Evolutionary conservation across 2,113 vertebrate species (phyloP).

Genomic region (Epinephelus moara): DNA sequence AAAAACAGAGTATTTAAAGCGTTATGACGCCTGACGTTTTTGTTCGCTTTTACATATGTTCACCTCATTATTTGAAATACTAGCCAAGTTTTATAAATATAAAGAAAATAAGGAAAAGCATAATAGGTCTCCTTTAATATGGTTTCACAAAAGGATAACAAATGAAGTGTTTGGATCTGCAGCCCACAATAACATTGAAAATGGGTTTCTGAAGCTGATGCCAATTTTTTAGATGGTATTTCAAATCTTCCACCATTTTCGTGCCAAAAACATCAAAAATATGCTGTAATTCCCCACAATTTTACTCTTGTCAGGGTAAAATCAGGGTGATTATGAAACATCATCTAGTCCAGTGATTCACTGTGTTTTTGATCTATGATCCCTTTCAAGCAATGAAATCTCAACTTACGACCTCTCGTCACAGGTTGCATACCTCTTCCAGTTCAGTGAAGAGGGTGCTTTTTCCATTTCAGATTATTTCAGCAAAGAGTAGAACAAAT

Average conservation of each 20-base stretch:
- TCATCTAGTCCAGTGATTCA: neutral
- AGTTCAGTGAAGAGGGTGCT: neutral
- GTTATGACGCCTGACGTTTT: too few species aligned
- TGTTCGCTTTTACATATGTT: too few species aligned
- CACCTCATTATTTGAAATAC: too few species aligned
- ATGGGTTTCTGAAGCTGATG: neutral
- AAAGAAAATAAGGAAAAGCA: too few species aligned
- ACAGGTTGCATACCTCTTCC: neutral
- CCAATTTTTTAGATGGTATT: neutral
- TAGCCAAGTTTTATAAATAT: too few species aligned
- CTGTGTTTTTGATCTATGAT: neutral
- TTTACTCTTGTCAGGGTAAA: neutral
- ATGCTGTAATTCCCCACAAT: neutral
- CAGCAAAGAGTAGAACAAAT: neutral
- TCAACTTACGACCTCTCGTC: too few species aligned
- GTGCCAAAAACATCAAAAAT: neutral
- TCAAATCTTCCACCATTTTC: constrained; percentile 7
- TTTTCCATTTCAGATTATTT: neutral
- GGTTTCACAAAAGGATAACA: constrained; percentile 10
- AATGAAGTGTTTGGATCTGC: neutral
- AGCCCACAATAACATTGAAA: neutral
- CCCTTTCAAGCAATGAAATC: neutral
- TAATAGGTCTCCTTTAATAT: too few species aligned
- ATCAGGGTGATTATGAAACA: neutral
- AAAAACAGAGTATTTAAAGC: too few species aligned